A percentile compares a stretch with the other conserved stretches of the same genome.
Evolutionary conservation across 1,140 invertebrate genomes (phyloP).

Genomic region (Brachionus rubens): DNA sequence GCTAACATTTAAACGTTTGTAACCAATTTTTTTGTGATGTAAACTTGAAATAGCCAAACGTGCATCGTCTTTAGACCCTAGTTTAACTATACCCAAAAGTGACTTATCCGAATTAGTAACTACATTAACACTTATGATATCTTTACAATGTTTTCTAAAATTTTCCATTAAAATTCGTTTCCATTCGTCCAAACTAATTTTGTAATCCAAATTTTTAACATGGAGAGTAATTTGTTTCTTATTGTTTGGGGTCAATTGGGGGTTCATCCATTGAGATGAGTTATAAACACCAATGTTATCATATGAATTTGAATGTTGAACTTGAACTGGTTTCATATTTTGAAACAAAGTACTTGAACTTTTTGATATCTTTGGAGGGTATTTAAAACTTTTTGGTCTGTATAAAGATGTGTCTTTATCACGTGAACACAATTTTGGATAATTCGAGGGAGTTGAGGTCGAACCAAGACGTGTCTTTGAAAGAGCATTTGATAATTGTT

Average conservation of each 20-base stretch:
- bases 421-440: background rate
- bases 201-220: constrained; percentile 74
- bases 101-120: constrained; percentile 70
- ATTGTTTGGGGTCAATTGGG: constrained; percentile 10
- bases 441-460: background rate
- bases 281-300: background rate
- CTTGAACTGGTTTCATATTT: background rate
- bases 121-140: constrained; percentile 69
- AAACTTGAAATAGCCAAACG: constrained; percentile 78
- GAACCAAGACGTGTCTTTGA: constrained; percentile 6
- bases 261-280: background rate
- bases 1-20: constrained; percentile 72
- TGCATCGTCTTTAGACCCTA: constrained; percentile 69
- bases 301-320: constrained; percentile 28
- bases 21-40: constrained; percentile 76
- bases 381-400: constrained; percentile 15
- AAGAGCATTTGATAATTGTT: background rate
- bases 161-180: constrained; percentile 67
- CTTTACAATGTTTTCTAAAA: constrained; percentile 70
- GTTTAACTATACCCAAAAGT: constrained; percentile 68
- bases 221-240: constrained; percentile 65
- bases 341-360: constrained; percentile 14
- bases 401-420: background rate
- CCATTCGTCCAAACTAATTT: constrained; percentile 70
- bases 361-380: background rate